Evolutionary conservation across 2,797 vertebrate species (phyloP).

Genomic region (Hoplostethus atlanticus): DNA sequence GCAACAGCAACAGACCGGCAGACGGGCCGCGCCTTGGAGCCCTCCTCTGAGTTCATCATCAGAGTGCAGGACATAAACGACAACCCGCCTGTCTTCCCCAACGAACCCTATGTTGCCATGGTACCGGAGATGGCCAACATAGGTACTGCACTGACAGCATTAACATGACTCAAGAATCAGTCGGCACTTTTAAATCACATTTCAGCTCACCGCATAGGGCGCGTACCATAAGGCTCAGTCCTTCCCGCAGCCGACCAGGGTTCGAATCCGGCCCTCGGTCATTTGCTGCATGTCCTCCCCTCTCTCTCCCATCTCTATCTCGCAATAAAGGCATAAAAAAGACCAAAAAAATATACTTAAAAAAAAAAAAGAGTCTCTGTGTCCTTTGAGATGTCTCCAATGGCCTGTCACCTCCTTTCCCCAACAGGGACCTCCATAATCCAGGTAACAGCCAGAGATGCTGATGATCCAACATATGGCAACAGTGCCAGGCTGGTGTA

Average conservation of each 20-base stretch:
- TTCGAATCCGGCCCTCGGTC: no score
- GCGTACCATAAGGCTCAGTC: no score
- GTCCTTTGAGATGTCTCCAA: neutral
- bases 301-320: no score
- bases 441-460: conserved; percentile 96
- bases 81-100: conserved; percentile 89
- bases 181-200: neutral
- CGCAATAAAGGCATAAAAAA: no score
- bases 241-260: no score
- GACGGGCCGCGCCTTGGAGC: conserved; percentile 88
- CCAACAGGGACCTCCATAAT: conserved; percentile 93
- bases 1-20: conserved; percentile 88
- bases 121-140: conserved; percentile 93
- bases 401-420: conserved; percentile 12
- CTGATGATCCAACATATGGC: conserved; percentile 96
- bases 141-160: conserved; percentile 72
- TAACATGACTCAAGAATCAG: neutral
- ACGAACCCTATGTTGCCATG: conserved; percentile 87
- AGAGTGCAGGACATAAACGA: conserved; percentile 94
- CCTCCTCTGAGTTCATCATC: conserved; percentile 91
- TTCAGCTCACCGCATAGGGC: no score
- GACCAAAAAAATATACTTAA: no score
- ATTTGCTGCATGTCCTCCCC: no score
- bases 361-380: neutral
- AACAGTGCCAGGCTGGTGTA: conserved; percentile 97